Evolutionary conservation across 2,888 invertebrate species (phyloP), one percentile per base, ranked within the genome.

Genomic region (Meteorus cinctellus): DNA sequence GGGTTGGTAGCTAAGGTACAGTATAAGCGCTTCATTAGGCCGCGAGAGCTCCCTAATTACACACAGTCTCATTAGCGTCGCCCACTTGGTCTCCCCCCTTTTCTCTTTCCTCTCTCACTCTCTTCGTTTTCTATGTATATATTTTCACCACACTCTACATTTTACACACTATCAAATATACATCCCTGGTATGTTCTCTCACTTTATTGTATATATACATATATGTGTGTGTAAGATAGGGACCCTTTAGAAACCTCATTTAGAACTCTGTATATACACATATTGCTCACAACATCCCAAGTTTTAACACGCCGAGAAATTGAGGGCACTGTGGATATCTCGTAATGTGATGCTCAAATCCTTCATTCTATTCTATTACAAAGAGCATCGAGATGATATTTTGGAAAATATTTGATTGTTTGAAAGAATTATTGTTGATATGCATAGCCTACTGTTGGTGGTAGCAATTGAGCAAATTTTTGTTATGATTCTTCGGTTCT

Each of bases 11-110:
- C 84, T 84, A 85, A 87, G 86, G 86, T 86, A 86, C 86, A 87
- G 55, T 19, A 55, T 89, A 89, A 89, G 89, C 88, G 89, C 89
- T 89, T 89, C 89, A 89, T 89, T 89, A 89, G 89, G 86, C 87
- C 89, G 88, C 89, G 89, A 89, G 89, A 89, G 88, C 87, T 88
- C 86, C 88, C 89, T 89, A 89, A 89, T 89, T 89, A 89, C 89
- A 89, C 86, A 86, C 86, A 87, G 88, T 83, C 89, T 89, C 88
- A 89, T 89, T 89, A 89, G 88, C 88, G 86, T 86, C 87, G 87
- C 83, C 86, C 48, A 45, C 63, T 27, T 27, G 82, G 85, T 82
- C 85, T 84, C 81, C 79, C 77, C 77, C 74, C 71, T 60, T 69
- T 71, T 36, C 74, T 77, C 76, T 60, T 69, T 71, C 34, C 75